A percentile compares a stretch with the other conserved stretches of the same genome.
Evolutionary conservation across 2,113 vertebrate genomes (phyloP).

Genomic region (Gopherus evgoodei): DNA sequence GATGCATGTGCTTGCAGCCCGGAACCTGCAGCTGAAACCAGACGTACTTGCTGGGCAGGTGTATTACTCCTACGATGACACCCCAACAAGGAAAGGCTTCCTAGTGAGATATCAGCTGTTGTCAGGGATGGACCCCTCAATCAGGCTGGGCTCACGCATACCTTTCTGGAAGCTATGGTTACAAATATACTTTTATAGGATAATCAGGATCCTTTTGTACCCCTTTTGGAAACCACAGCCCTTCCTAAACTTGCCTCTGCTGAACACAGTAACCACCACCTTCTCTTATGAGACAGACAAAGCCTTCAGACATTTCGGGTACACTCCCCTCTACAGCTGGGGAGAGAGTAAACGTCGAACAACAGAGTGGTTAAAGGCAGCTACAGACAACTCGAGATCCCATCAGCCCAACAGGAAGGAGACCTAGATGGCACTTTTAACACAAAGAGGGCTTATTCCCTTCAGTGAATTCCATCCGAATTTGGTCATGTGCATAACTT

Average conservation of each 20-base stretch:
- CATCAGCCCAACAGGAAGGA: not conserved
- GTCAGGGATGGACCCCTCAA: not conserved
- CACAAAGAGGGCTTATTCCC: not conserved
- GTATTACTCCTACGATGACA: slow-evolving; percentile 45
- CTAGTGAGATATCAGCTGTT: slow-evolving; percentile 37
- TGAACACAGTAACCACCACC: slow-evolving; percentile 16
- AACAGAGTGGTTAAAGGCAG: slow-evolving; percentile 20
- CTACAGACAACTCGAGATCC: not conserved
- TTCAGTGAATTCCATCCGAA: not conserved
- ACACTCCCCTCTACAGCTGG: slow-evolving; percentile 58
- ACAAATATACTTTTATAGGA: slow-evolving; percentile 12
- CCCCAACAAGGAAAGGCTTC: not conserved
- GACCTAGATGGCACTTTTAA: not conserved
- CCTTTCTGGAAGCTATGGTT: slow-evolving; percentile 68
- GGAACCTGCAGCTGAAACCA: slow-evolving; percentile 50
- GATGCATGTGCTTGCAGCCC: slow-evolving; percentile 67
- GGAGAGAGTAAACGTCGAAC: slow-evolving; percentile 56
- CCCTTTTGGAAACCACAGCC: slow-evolving; percentile 53
- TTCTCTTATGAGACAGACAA: slow-evolving; percentile 63
- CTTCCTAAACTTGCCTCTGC: slow-evolving; percentile 32
- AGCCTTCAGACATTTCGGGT: slow-evolving; percentile 58
- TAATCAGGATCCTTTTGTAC: not conserved
- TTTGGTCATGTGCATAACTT: not conserved
- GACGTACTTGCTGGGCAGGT: slow-evolving; percentile 28
- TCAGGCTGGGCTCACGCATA: slow-evolving; percentile 35